Conservation (phyloP, 2,888 invertebrate species). For the Caenorhabditis wallacei region DNA sequence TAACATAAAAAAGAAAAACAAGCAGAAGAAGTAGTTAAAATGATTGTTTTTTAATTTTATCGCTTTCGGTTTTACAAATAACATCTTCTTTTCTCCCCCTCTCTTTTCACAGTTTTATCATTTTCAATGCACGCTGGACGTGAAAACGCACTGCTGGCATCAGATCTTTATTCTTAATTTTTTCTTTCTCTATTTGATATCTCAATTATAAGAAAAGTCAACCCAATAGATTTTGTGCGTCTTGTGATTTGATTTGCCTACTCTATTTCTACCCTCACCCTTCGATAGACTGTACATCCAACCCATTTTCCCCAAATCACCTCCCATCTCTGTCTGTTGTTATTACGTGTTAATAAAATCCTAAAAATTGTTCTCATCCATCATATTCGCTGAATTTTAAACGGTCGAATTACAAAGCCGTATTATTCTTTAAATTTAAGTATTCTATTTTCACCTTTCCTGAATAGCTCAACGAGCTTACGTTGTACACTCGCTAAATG, state of each 20-base stretch:
- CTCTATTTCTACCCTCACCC: conserved; percentile 17
- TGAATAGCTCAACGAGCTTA: too few species aligned
- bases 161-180: conserved; percentile 31
- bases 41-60: conserved; percentile 14
- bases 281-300: conserved; percentile 40
- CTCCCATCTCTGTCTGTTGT: conserved; percentile 38
- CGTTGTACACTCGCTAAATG: too few species aligned
- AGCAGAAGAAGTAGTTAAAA: conserved; percentile 23
- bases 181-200: conserved; percentile 19
- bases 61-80: conserved; percentile 11
- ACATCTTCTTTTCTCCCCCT: conserved; percentile 8
- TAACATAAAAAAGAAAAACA: conserved; percentile 56
- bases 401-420: too few species aligned
- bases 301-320: background rate
- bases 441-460: too few species aligned
- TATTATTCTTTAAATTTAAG: too few species aligned
- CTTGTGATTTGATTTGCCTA: conserved; percentile 42
- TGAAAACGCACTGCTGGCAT: conserved; percentile 65
- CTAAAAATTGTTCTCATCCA: too few species aligned
- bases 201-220: conserved; percentile 9
- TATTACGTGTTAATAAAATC: conserved; percentile 46
- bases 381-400: too few species aligned
- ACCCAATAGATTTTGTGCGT: conserved; percentile 27
- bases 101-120: conserved; percentile 54
- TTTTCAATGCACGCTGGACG: conserved; percentile 64